Evolutionary conservation across 53 echinoderm and acorn worm species (phyloP), one percentile per base, ranked within the genome.

Genomic region (Echinometra lucunter): DNA sequence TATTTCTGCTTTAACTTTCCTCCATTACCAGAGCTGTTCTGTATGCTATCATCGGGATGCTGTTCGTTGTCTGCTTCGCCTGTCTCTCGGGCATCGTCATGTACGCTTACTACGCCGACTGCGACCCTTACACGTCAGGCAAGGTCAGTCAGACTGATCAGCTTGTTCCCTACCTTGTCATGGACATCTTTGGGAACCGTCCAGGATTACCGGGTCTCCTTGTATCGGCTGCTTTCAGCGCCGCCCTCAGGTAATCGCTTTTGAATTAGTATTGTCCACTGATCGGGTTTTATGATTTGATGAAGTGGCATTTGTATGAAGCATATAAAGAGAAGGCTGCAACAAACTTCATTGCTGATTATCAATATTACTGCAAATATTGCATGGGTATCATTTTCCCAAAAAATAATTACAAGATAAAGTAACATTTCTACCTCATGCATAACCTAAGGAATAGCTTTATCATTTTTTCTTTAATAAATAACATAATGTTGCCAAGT

Each of bases 41-140:
- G 53, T 45, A 97, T 19, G 97, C 96, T 4, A 96, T 95, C 5
- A 37, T 96, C 49, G 98, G 98, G 32, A 97, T 97, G 97, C 66
- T 97, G 72, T 57, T 95, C 45, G 97, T 98, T 5, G 97, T 98
- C 19, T 97, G 96, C 25, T 96, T 96, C 28, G 98, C 98, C 44
- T 97, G 97, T 82, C 91, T 96, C 44, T 82, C 96, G 9, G 98
- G 98, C 13, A 85, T 98, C 35, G 95, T 97, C 45, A 98, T 98
- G 98, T 98, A 97, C 94, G 97, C 98, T 7, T 97, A 88, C 94
- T 98, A 97, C 58, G 95, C 93, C 37, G 95, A 91, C 63, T 98
- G 98, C 92, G 98, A 98, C 92, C 98, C 98, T 4, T 95, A 55
- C 66, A 95, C 90, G 35, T 93, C 95, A n/a, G 95, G 95, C 1